Base-by-base conservation (phyloP, 2,888 invertebrate species). In the Drosophila crucigera region DNA sequence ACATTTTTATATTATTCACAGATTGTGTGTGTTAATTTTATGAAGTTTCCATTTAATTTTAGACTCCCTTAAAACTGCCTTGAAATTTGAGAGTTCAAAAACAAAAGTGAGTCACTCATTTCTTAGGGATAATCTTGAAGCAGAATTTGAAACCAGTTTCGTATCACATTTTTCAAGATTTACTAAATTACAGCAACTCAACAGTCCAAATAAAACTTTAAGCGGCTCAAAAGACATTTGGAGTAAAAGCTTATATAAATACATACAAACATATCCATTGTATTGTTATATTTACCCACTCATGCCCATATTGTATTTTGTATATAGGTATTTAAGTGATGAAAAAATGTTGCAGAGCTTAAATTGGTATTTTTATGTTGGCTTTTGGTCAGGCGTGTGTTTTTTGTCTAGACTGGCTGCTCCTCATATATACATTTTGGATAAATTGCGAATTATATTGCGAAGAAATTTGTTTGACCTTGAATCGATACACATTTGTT, bases 391-490 rank as follows among this genome's bases (percentile, higher is more conserved):
- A 61, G 31, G 28, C 64, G 37, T 60, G 11, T 54, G 55, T 31
- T 47, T 62, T 31, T 62, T 41, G 50, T 60, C 33, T 52, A 47
- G 28, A 66, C 73, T 28, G 54, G 9, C 56, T 54, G 55, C 10
- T 25, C n/a, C 37, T 30, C 14, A 39, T 31, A 58, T 43, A 37
- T 30, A 54, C 7, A 55, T 19, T 6, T 37, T 41, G 49, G 6
- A 3, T 10, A 25, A 33, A 47, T 28, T 22, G 35, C 14, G 14
- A n/a, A 52, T 10, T n/a, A 11, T 19, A 19, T 35, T 22, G 11
- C 37, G 1, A 30, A 33, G 52, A 54, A 56, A 65, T 49, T 53
- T 63, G 19, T 39, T 80, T 72, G 76, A 78, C 78, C 78, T 80
- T 76, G 49, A 50, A 37, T 7, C 43, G 10, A 39, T 43, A 49